A percentile compares a stretch with the other conserved stretches of the same genome.
These are phyloP conservation scores for Rotaria magnacalcarata DNA, from an alignment of 2,888 invertebrate species.

Conservation along the genomic window DNA sequence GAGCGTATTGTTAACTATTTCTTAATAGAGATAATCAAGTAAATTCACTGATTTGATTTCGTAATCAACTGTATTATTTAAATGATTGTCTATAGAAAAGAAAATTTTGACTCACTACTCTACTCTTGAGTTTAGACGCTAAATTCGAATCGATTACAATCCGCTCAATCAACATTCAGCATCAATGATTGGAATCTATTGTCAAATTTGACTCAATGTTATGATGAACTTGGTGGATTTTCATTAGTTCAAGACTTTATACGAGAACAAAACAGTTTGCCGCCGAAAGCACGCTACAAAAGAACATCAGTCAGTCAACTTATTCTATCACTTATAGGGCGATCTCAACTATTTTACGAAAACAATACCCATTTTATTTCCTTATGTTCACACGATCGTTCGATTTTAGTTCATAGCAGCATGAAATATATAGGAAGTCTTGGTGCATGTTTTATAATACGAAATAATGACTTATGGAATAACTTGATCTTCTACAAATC, in stretches of 20 bases:
- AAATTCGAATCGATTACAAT: background rate
- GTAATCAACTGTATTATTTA: too few species aligned
- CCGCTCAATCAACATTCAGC: background rate
- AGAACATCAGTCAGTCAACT: background rate
- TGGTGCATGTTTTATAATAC: background rate
- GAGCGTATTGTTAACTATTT: too few species aligned
- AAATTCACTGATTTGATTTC: too few species aligned
- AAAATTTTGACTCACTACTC: background rate
- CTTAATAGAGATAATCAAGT: too few species aligned
- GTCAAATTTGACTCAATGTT: background rate
- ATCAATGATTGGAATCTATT: background rate
- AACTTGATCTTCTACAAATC: background rate
- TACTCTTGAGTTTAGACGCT: background rate
- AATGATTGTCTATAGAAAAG: background rate
- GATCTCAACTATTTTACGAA: background rate
- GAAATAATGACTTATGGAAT: background rate
- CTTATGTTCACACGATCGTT: background rate
- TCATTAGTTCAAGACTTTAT: background rate
- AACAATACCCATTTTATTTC: background rate
- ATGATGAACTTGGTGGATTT: background rate
- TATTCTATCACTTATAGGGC: background rate
- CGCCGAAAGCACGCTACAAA: background rate
- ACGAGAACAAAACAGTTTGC: background rate
- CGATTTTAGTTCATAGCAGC: background rate
- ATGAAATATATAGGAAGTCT: background rate